Base-by-base conservation (phyloP, 2,113 vertebrate species). In the Chascanopsetta lugubris region DNA sequence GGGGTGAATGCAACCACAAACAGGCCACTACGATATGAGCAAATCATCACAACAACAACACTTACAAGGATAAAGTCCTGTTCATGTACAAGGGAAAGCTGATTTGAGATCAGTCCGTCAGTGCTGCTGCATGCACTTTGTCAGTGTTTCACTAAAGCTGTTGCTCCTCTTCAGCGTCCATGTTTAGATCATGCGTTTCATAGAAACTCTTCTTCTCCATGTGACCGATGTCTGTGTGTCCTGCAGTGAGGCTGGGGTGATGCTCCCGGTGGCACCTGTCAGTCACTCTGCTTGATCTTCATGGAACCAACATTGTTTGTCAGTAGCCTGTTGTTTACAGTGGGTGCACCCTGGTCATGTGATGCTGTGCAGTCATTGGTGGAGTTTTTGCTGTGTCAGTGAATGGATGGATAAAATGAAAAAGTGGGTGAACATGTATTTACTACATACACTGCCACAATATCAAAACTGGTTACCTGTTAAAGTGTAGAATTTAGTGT, bases 51-150 rank as follows among this genome's bases (percentile, higher is more conserved):
- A 55, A 74, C 61, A 67, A 72, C 73, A 69, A 75, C 45, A 34
- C 60, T 29, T 22, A 47, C 26, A 53, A 49, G 13, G 34, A 63
- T 13, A 24, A 54, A n/a, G 29, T 51, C 53, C 34, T 45, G n/a
- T 46, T 69, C 20, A 53, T 68, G 73, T 65, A 76, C 47, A 79
- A 67, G 58, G 27, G 46, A n/a, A 56, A 53, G 43, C 43, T 57
- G 43, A 55, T 6, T 8, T 24, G 15, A 46, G 24, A 48, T 80
- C 65, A 75, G 58, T 61, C 53, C 58, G n/a, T n/a, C n/a, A 42
- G 59, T 66, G 68, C 67, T 59, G 58, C 77, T 60, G 60, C 74
- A 78, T 87, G 64, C 82, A 30, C 77, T 56, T 25, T 71, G 68
- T 72, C 61, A 65, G 77, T 82, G 82, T 77, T 70, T 53, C 61